These are phyloP conservation scores for Holothuria glaberrima DNA, from an alignment of 35 echinoderm and acorn worm genomes.

Conservation along the genomic window DNA sequence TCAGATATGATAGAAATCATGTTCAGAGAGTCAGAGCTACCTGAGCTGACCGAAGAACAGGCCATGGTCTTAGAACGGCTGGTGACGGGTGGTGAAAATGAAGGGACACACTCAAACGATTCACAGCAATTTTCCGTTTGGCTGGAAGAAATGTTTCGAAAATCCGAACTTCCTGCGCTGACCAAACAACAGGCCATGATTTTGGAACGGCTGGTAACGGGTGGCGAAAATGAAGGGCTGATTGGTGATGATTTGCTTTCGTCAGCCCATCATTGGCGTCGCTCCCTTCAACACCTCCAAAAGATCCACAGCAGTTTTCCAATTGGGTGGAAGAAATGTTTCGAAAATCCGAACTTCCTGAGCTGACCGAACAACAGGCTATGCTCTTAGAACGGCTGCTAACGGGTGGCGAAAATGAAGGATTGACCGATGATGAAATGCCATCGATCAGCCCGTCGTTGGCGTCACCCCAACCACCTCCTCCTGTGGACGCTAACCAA, in stretches of 20 bases:
- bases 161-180: neutral
- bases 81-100: neutral
- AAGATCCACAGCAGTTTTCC: no score
- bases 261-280: no score
- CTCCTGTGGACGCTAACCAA: neutral
- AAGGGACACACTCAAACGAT: neutral
- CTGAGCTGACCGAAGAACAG: neutral
- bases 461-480: neutral
- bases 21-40: neutral
- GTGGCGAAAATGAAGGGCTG: neutral
- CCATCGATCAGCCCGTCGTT: no score
- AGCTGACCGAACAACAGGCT: neutral
- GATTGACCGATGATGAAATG: neutral
- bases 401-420: neutral
- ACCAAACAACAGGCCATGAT: neutral
- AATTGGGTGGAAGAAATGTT: no score
- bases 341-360: no score
- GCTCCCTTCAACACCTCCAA: no score
- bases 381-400: neutral
- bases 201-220: conserved; percentile 11
- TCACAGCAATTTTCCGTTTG: no score
- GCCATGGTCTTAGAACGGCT: conserved; percentile 1
- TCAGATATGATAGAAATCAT: no score
- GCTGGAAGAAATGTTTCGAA: no score
- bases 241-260: neutral